phyloP scores from a whole-genome alignment of 2,113 vertebrate species.

The Serilophus lunatus region DNA sequence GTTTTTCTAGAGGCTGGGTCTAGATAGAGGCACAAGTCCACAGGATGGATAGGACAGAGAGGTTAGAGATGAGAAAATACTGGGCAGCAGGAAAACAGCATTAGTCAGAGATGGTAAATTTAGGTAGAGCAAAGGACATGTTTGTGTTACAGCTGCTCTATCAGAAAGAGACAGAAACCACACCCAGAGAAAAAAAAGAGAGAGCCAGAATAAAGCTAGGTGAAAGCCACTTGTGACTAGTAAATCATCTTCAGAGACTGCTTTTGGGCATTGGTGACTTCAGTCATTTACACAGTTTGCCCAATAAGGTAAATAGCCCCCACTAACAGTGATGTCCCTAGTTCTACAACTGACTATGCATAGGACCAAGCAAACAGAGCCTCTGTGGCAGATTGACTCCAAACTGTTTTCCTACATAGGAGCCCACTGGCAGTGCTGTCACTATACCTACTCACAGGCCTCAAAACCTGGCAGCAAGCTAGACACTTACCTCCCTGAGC shows the following conservation, averaged over 20 bases:
- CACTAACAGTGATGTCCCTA: background rate
- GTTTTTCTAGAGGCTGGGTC: background rate
- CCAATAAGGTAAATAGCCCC: background rate
- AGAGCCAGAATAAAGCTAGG: background rate
- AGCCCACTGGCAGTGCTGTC: background rate
- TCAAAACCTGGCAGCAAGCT: background rate
- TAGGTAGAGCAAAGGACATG: background rate
- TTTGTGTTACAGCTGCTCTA: background rate
- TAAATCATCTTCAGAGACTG: background rate
- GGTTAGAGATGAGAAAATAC: background rate
- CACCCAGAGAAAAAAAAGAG: background rate
- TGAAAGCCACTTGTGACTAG: background rate
- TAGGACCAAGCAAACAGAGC: background rate
- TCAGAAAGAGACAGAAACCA: background rate
- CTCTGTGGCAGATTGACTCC: background rate
- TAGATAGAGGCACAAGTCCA: background rate
- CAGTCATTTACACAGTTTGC: background rate
- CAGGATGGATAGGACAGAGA: background rate
- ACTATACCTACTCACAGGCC: background rate
- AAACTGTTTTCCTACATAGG: background rate
- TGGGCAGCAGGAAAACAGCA: background rate
- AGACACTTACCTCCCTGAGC: conserved; percentile 82
- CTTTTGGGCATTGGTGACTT: background rate
- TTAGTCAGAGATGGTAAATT: background rate
- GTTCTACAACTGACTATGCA: background rate